Conservation (phyloP, 2,888 invertebrate species). For the Schrankia costaestrigalis region DNA sequence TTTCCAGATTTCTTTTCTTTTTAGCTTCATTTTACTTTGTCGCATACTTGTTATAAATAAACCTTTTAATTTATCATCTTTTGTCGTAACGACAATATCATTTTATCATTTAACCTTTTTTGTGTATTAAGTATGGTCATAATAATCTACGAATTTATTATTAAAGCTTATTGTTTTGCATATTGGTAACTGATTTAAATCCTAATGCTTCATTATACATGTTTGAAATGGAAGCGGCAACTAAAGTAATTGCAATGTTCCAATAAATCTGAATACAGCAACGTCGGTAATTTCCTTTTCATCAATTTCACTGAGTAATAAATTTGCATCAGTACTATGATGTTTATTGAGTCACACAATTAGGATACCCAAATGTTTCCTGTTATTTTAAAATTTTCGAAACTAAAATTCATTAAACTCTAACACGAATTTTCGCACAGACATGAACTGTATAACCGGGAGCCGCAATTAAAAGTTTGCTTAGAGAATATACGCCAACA, state of each 20-base stretch:
- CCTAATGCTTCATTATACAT: too few relatives aligned
- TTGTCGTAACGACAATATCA: too few relatives aligned
- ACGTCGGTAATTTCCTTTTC: conserved; percentile 4
- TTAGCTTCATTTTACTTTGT: too few relatives aligned
- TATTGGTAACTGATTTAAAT: too few relatives aligned
- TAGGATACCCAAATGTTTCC: conserved; percentile 35
- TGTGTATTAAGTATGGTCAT: too few relatives aligned
- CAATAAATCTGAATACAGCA: conserved; percentile 9
- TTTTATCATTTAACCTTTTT: too few relatives aligned
- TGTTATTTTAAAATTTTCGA: conserved; percentile 49
- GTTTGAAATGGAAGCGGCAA: too few relatives aligned
- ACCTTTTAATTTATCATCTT: conserved; percentile 23
- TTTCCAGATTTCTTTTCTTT: too few relatives aligned
- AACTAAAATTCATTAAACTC: conserved; percentile 68
- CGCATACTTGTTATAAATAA: conserved; percentile 32
- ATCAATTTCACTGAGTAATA: conserved; percentile 17
- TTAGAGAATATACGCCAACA: conserved; percentile 63
- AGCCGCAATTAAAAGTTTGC: conserved; percentile 76
- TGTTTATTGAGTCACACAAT: conserved; percentile 42
- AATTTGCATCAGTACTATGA: conserved; percentile 11
- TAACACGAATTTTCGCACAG: conserved; percentile 64
- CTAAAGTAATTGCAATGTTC: conserved; percentile 12
- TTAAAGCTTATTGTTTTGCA: too few relatives aligned
- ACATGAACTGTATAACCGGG: conserved; percentile 61
- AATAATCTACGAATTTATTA: too few relatives aligned